Evolutionary conservation across 1,140 invertebrate genomes (phyloP), one percentile per base, ranked within the genome.

Genomic region (Bombus vancouverensis): DNA sequence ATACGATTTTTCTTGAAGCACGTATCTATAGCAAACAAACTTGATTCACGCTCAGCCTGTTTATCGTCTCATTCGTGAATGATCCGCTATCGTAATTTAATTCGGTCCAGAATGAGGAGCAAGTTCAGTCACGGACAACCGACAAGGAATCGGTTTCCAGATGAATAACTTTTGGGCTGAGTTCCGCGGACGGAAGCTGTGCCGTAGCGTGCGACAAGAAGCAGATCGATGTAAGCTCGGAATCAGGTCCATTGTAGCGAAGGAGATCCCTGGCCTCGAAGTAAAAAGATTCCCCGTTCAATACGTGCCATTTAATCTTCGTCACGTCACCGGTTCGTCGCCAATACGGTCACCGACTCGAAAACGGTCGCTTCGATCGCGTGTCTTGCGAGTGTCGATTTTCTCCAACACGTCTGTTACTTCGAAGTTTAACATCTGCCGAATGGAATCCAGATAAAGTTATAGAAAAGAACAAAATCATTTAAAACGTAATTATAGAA

Each of bases 301-400:
- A 81, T 85, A 74, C 68, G 59, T 28, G 37, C n/a, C 59, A 66
- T 59, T 81, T 85, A 81, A 85, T 85, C 78, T 74, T 74, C 59
- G 70, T 81, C 70, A 62, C 70, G 84, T 74, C 70, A 74, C 83
- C 42, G 10, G 25, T 72, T 72, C 39, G 25, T 28, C 25, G 25
- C 2, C 39, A 72, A 77, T 13, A 6, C 25, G 37, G 53, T 71
- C 68, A 53, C n/a, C 28, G n/a, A 57, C 57, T 62, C n/a, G 71
- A 62, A 44, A 68, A 28, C 37, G 22, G 2, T 15, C 22, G 25
- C 57, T 3, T 34, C 44, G 42, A 59, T 28, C 79, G 28, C 28
- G 68, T 25, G 28, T n/a, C 25, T 18, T 15, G 25, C 70, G 37
- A 71, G 12, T 15, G 37, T 71, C 12, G 25, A 44, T 10, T 28